phyloP scores from a whole-genome alignment of 1,140 invertebrate genomes.

The Lerema accius region DNA sequence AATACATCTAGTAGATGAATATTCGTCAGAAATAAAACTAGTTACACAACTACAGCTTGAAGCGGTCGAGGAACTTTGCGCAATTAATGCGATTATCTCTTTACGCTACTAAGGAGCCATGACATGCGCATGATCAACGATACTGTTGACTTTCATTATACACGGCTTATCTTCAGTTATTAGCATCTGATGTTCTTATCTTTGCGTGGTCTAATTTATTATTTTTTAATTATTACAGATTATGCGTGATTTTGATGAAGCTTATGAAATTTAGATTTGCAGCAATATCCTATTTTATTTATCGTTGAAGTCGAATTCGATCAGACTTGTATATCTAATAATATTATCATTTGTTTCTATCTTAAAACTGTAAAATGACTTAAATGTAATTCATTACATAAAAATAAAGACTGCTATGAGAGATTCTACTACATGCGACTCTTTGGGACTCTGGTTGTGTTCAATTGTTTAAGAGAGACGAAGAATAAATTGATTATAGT shows the following conservation, averaged over 20 bases:
- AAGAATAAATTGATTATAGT: no score
- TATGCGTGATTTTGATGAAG: not conserved
- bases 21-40: conserved; percentile 13
- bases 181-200: not conserved
- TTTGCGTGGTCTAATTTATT: conserved; percentile 6
- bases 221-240: not conserved
- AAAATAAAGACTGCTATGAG: no score
- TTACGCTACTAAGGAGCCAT: conserved; percentile 31
- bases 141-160: conserved; percentile 32
- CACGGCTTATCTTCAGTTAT: conserved; percentile 24
- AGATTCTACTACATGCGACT: no score
- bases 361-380: no score
- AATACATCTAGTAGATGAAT: not conserved
- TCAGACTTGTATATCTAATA: no score
- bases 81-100: conserved; percentile 33
- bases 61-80: conserved; percentile 27
- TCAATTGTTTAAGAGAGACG: no score
- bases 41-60: conserved; percentile 17
- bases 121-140: conserved; percentile 28
- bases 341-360: no score
- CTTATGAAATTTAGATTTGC: no score
- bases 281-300: no score
- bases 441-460: no score
- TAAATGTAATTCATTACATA: no score
- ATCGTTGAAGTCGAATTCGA: no score